Conservation (phyloP, 1,140 invertebrate species). For the Portunus trituberculatus region DNA sequence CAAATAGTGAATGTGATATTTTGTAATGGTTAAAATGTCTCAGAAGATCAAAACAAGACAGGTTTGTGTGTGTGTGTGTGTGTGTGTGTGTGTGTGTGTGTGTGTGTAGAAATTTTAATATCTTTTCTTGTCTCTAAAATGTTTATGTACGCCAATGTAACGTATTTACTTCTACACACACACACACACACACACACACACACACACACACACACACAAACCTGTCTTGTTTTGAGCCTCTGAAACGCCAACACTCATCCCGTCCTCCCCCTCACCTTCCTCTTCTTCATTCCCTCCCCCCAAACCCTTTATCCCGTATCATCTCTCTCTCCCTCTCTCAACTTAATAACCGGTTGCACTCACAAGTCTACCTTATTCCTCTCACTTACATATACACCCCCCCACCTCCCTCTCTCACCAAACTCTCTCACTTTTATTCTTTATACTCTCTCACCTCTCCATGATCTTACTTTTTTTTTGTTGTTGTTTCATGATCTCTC, state of each 20-base stretch:
- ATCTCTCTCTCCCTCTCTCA: neutral
- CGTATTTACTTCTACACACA: neutral
- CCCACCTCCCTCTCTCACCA: neutral
- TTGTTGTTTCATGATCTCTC: neutral
- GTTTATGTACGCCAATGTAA: neutral
- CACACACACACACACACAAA: conserved; percentile 48
- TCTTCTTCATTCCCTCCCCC: neutral
- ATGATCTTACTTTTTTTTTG: neutral
- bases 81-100: conserved; percentile 7
- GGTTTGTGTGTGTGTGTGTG: conserved; percentile 42
- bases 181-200: conserved; percentile 61
- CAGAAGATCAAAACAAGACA: no score
- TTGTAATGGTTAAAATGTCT: no score
- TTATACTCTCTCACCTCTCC: neutral
- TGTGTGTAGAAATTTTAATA: neutral
- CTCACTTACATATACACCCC: neutral
- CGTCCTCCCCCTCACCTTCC: neutral
- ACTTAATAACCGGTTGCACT: conserved; percentile 3
- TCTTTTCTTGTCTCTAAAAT: neutral
- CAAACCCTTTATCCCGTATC: neutral
- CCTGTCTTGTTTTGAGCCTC: neutral
- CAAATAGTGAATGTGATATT: no score
- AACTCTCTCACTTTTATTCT: neutral
- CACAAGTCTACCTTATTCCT: neutral
- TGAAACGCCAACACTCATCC: neutral